Conservation (phyloP, 2,888 invertebrate species). For the Leucophora obtusa region DNA sequence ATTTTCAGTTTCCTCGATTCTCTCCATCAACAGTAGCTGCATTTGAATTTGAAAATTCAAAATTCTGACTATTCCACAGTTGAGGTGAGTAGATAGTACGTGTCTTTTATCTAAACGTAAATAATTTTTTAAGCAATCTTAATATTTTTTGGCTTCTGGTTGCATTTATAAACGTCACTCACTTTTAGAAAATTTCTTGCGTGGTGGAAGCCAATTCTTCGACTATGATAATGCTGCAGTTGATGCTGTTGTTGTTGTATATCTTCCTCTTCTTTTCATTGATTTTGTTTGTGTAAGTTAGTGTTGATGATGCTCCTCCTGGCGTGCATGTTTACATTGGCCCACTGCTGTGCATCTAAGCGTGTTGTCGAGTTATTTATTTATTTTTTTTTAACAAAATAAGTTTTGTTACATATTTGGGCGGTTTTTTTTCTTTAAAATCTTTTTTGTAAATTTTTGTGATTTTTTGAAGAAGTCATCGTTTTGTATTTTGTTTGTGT, state of each 20-base stretch:
- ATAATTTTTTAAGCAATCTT: slow-evolving; percentile 34
- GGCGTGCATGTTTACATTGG: slow-evolving; percentile 68
- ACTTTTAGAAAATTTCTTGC: slow-evolving; percentile 35
- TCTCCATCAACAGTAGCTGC: slow-evolving; percentile 57
- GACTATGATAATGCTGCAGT: slow-evolving; percentile 9
- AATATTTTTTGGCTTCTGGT: slow-evolving; percentile 59
- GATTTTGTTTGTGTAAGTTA: slow-evolving; percentile 55
- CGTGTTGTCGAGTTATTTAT: slow-evolving; percentile 64
- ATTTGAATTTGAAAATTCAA: slow-evolving; percentile 2
- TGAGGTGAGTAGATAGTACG: slow-evolving; percentile 14
- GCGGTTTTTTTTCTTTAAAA: not conserved
- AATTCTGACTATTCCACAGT: not conserved
- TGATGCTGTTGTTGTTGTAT: slow-evolving; percentile 26
- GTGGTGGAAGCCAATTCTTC: not conserved
- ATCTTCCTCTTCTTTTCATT: not conserved
- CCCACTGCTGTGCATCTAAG: slow-evolving; percentile 66
- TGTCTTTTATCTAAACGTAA: slow-evolving; percentile 46
- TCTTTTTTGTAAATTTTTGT: too few species aligned
- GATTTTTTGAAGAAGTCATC: too few species aligned
- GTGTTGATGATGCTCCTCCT: slow-evolving; percentile 65
- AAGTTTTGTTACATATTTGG: not conserved
- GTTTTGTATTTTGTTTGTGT: too few species aligned
- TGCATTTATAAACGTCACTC: slow-evolving; percentile 63
- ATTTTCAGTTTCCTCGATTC: slow-evolving; percentile 53
- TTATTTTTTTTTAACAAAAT: slow-evolving; percentile 8